phyloP scores from a whole-genome alignment of 2,113 vertebrate species.

The Arvicanthis niloticus region DNA sequence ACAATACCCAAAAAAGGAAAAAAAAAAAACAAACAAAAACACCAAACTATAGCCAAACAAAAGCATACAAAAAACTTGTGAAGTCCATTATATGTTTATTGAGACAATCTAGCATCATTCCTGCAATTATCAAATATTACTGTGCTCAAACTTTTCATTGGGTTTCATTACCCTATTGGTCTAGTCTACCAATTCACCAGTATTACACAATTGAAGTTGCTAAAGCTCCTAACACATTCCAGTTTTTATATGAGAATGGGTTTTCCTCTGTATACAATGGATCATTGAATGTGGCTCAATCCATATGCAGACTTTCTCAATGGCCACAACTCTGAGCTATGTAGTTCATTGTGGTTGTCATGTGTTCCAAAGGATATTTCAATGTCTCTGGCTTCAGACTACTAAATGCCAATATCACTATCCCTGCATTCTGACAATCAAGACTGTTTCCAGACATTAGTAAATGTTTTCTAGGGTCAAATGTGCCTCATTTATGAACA shows the following conservation, averaged over 20 bases:
- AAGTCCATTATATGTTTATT: neutral
- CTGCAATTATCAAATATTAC: neutral
- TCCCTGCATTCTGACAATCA: fast-evolving
- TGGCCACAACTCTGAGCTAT: neutral
- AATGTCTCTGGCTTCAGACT: neutral
- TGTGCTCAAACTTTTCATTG: neutral
- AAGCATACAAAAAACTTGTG: neutral
- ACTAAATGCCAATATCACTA: neutral
- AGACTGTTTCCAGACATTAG: neutral
- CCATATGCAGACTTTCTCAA: neutral
- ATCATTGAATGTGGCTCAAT: neutral
- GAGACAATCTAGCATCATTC: neutral
- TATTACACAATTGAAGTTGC: neutral
- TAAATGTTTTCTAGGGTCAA: neutral
- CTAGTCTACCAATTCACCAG: neutral
- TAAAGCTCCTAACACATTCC: neutral
- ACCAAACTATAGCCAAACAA: neutral
- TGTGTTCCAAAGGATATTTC: neutral
- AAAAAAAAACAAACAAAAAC: neutral
- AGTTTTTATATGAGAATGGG: neutral
- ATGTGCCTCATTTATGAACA: neutral
- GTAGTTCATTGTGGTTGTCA: too few species aligned
- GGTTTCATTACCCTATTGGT: neutral
- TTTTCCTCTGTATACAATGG: neutral
- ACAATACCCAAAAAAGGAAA: neutral